phyloP scores from a whole-genome alignment of 1,140 invertebrate species.

The Pseudomyrmex sp. region DNA sequence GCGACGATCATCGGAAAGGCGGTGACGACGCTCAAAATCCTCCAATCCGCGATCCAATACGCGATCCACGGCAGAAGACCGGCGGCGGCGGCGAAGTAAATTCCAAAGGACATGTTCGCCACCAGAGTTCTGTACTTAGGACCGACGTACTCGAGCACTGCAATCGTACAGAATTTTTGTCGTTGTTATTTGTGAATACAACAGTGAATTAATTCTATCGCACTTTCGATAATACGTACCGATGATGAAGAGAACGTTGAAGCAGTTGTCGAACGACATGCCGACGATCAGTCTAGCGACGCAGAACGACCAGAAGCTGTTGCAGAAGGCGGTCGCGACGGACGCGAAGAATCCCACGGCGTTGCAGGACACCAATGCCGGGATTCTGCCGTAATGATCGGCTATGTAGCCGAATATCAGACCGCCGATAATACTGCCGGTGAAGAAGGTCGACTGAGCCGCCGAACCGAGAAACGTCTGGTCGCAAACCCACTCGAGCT shows the following conservation, averaged over 20 bases:
- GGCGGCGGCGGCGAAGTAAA: slow-evolving; percentile 93
- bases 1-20: slow-evolving; percentile 90
- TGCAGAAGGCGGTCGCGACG: slow-evolving; percentile 90
- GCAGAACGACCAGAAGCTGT: slow-evolving; percentile 91
- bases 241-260: slow-evolving; percentile 96
- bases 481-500: slow-evolving; percentile 94
- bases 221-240: slow-evolving; percentile 86
- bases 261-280: slow-evolving; percentile 95
- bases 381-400: slow-evolving; percentile 85
- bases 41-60: slow-evolving; percentile 91
- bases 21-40: slow-evolving; percentile 90
- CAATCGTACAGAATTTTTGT: slow-evolving; percentile 52
- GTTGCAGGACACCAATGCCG: slow-evolving; percentile 89
- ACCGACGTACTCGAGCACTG: slow-evolving; percentile 94
- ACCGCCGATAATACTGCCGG: slow-evolving; percentile 85
- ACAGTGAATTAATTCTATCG: neutral
- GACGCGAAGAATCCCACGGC: slow-evolving; percentile 92
- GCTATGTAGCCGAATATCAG: slow-evolving; percentile 85
- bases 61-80: slow-evolving; percentile 93
- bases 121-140: slow-evolving; percentile 94
- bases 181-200: neutral
- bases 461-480: slow-evolving; percentile 90
- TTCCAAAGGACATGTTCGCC: slow-evolving; percentile 94
- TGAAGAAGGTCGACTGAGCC: slow-evolving; percentile 89
- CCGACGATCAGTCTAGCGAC: slow-evolving; percentile 93